Base-by-base conservation (phyloP, 2,113 vertebrate genomes). In the Vidua macroura region DNA sequence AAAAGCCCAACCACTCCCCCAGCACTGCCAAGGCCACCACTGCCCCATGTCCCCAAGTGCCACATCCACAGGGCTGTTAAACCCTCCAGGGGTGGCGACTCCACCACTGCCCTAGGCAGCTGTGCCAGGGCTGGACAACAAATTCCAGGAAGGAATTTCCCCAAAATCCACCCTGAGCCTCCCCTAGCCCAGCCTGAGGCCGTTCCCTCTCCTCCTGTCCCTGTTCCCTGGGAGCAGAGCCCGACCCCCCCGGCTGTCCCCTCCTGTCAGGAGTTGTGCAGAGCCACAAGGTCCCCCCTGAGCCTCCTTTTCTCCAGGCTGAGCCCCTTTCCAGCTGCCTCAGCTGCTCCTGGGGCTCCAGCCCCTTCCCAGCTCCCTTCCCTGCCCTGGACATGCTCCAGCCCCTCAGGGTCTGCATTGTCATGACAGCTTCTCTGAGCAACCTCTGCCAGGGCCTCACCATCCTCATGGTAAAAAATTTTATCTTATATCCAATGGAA, bases 161-260 rank as follows among this genome's bases (percentile, higher is more conserved):
- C 28, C 10, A 0, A 3, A 1, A 3, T 27, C 51, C 59, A 8
- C 1, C 31, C 59, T 35, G 35, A 14, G 0, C 11, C 49, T 80
- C 0, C 43, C 43, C 43, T 37, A 49, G 56, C 35, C 21, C 66
- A 72, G 24, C 66, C 24, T 41, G 75, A 48, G 49, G 56, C 84
- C 2, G 20, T 63, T 70, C 75, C 66, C 56, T 87, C 66, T 72
- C 5, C n/a, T 87, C 49, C 75, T 72, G 75, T 63, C 49, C n/a
- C 58, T 63, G 75, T 79, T 30, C 66, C 66, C 75, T 78, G 64
- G 64, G 2, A 87, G 66, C 75, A 79, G 2, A 79, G 24, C 84
- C 84, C 10, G 8, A 53, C 53, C 55, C 53, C 64, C 37, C 53
- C 4, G 2, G 46, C 73, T 62, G 48, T 31, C 33, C 72, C 73